Percentiles rank a stretch among this genome's conserved stretches.
These are phyloP conservation scores for Dinocampus coccinellae DNA, from an alignment of 2,888 invertebrate species.

Conservation along the genomic window DNA sequence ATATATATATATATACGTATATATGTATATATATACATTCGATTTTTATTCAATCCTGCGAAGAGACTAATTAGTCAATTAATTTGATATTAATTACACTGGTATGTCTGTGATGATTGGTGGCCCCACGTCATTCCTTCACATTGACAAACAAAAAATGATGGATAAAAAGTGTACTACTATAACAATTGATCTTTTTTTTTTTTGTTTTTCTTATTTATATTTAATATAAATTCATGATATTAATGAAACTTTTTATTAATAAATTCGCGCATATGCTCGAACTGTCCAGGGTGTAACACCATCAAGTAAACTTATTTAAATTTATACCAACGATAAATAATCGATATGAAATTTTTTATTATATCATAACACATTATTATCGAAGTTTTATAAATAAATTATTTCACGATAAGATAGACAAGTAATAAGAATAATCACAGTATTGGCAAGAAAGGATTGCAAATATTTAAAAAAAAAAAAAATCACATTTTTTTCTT, in stretches of 20 bases:
- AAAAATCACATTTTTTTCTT: background rate
- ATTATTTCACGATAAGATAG: background rate
- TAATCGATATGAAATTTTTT: background rate
- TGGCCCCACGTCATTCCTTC: background rate
- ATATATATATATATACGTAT: no score
- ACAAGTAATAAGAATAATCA: background rate
- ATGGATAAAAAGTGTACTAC: no score
- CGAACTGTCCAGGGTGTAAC: background rate
- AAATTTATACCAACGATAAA: background rate
- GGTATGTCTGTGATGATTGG: conserved; percentile 13
- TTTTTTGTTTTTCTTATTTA: background rate
- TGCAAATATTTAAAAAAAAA: background rate
- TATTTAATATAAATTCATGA: background rate
- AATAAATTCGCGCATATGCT: background rate
- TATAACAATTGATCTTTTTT: background rate
- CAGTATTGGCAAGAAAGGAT: conserved; percentile 5
- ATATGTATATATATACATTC: conserved; percentile 11
- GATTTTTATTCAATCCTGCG: background rate
- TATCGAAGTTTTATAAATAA: background rate
- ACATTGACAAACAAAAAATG: background rate
- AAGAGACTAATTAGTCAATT: conserved; percentile 4
- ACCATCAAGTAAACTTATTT: background rate
- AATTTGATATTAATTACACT: background rate
- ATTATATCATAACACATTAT: background rate
- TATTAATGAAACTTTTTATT: background rate